Percentiles rank a stretch among this genome's conserved stretches.
Evolutionary conservation across 2,797 vertebrate genomes (phyloP).

Genomic region (Otolemur crassicaudatus): DNA sequence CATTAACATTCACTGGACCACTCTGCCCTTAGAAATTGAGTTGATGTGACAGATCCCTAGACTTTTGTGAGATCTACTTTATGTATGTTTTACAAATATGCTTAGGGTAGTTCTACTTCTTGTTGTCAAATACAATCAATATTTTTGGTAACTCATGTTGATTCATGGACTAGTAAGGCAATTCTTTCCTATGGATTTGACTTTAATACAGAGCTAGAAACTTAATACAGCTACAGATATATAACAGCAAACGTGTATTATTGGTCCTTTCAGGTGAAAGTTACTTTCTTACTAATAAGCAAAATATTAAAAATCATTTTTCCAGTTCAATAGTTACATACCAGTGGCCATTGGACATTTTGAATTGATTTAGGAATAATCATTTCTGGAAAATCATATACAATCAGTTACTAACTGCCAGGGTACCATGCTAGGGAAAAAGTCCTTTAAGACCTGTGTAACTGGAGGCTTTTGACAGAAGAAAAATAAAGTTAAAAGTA

Average conservation of each 20-base stretch:
- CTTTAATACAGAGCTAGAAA: not conserved
- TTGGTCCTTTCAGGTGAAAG: not conserved
- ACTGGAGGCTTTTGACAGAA: no score
- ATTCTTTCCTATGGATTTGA: not conserved
- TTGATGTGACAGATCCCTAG: not conserved
- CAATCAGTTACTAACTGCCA: not conserved
- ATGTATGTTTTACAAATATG: not conserved
- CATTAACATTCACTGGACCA: not conserved
- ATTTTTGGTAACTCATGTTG: not conserved
- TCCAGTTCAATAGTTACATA: not conserved
- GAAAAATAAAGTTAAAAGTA: no score
- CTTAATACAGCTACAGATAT: not conserved
- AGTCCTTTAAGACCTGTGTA: no score
- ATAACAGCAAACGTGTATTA: accelerated
- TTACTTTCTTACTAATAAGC: not conserved
- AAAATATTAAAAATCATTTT: not conserved
- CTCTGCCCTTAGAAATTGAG: not conserved
- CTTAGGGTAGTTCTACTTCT: not conserved
- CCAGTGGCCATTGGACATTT: accelerated
- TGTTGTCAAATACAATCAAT: not conserved
- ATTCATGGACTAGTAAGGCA: not conserved
- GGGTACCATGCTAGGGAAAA: no score
- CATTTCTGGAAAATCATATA: not conserved
- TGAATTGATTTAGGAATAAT: not conserved
- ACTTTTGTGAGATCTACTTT: not conserved